Base-by-base conservation (phyloP, 2,797 vertebrate species). In the Hydrolagus colliei region DNA sequence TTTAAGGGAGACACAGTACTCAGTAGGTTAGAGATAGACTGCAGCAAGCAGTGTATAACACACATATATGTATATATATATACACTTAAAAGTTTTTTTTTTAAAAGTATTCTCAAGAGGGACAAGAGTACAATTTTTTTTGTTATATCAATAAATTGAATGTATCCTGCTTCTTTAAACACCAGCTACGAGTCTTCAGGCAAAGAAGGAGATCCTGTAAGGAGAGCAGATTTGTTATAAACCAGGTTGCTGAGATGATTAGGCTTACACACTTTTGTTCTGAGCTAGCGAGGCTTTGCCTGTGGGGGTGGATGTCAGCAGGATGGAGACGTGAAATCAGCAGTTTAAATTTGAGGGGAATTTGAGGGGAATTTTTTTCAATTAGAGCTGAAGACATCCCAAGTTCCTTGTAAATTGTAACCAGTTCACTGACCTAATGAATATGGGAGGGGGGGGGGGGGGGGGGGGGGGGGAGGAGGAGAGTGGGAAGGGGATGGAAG, bases 251-350 rank as follows among this genome's bases (percentile, higher is more conserved):
- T 77, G 75, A 61, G 75, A 77, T 77, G 75, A 77, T 79, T 63
- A 62, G 20, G 20, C 61, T 79, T 22, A 22, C 20, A 63, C 20
- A 13, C 61, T 5, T 63, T n/a, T 79, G 61, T 79, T 79, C 61
- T 79, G 59, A 79, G 61, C 59, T 12, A 22, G 61, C 63, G 22
- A 62, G 76, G 61, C 76, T 79, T 79, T 77, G 75, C 75, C 75
- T 79, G 76, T 63, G 76, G 76, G 76, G 76, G 75, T 77, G 75
- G 75, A n/a, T 77, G 75, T 61, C 75, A 77, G 18, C 41, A 77
- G 32, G 68, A 68, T 82, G 27, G 79, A 68, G 68, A 82, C 4
- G 41, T 20, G 67, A 80, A 82, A 82, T 65, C 78, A 67, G 78
- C 59, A 80, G 14, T 41, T 68, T 82, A 68, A 10, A 82, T 67